Conservation (phyloP, 2,888 invertebrate genomes). For the Poecilobothrus nobilitatus region DNA sequence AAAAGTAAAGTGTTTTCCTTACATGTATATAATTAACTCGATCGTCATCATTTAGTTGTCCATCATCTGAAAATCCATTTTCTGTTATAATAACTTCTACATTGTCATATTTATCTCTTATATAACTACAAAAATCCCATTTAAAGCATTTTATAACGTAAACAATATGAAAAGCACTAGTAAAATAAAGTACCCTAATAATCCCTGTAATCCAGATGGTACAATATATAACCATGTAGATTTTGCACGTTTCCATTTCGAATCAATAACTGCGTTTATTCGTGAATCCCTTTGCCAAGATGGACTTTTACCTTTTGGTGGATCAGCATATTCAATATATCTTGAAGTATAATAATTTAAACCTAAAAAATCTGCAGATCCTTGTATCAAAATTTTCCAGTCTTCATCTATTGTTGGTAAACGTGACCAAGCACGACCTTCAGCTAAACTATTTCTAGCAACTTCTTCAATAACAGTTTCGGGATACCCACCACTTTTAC, state of each 20-base stretch:
- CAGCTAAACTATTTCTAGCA: conserved; percentile 31
- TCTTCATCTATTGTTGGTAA: conserved; percentile 24
- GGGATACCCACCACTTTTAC: conserved; percentile 34
- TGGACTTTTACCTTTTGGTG: conserved; percentile 36
- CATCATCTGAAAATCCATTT: conserved; percentile 50
- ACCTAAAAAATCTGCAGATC: conserved; percentile 34
- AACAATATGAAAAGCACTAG: not conserved
- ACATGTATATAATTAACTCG: conserved; percentile 36
- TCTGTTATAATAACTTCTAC: conserved; percentile 51
- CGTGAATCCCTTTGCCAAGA: conserved; percentile 48
- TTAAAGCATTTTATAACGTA: not conserved
- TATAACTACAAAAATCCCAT: conserved; percentile 37
- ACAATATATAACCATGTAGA: conserved; percentile 34
- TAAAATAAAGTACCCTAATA: conserved; percentile 18
- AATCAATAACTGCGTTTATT: conserved; percentile 26
- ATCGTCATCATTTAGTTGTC: conserved; percentile 37
- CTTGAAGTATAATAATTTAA: conserved; percentile 34
- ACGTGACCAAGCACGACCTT: conserved; percentile 33
- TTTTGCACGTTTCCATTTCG: conserved; percentile 30
- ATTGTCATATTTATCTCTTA: conserved; percentile 49
- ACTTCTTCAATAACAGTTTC: conserved; percentile 32
- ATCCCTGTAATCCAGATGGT: conserved; percentile 31
- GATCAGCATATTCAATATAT: conserved; percentile 23
- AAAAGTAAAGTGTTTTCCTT: not conserved
- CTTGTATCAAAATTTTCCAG: conserved; percentile 27